phyloP scores from a whole-genome alignment of 2,888 invertebrate genomes.

The Ctenicera cuprea region DNA sequence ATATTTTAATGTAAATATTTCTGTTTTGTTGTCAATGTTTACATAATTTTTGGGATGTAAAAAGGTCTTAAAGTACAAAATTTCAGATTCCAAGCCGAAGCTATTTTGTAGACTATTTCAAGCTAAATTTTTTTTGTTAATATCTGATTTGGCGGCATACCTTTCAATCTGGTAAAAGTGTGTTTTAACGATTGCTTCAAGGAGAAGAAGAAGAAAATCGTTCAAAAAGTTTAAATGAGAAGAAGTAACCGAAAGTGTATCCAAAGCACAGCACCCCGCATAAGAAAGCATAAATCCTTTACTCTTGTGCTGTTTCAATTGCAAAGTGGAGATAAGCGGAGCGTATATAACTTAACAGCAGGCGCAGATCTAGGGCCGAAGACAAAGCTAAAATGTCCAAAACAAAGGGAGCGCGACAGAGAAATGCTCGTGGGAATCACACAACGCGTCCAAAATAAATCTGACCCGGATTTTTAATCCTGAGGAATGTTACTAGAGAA shows the following conservation, averaged over 20 bases:
- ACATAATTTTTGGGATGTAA: no score
- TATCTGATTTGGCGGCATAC: no score
- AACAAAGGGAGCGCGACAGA: constrained; percentile 59
- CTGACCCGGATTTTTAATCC: constrained; percentile 66
- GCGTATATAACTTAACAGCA: constrained; percentile 51
- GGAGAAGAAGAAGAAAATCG: not conserved
- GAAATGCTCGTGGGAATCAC: constrained; percentile 65
- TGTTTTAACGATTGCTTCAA: no score
- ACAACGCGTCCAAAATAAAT: constrained; percentile 64
- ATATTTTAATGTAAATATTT: no score
- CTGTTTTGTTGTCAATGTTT: no score
- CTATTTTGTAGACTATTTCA: no score
- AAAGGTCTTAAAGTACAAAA: no score
- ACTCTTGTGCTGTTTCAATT: constrained; percentile 51
- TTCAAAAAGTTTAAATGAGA: constrained; percentile 16
- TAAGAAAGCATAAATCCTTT: constrained; percentile 48
- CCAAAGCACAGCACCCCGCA: constrained; percentile 1
- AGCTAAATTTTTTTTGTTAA: no score
- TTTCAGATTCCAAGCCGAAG: no score
- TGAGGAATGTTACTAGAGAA: constrained; percentile 54
- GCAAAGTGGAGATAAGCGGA: constrained; percentile 53
- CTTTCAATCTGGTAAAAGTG: no score
- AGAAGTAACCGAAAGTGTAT: not conserved
- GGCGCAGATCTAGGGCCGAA: constrained; percentile 43
- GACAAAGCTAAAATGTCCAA: constrained; percentile 58